Conservation (phyloP, 2,113 vertebrate species). For the Rhineura floridana region DNA sequence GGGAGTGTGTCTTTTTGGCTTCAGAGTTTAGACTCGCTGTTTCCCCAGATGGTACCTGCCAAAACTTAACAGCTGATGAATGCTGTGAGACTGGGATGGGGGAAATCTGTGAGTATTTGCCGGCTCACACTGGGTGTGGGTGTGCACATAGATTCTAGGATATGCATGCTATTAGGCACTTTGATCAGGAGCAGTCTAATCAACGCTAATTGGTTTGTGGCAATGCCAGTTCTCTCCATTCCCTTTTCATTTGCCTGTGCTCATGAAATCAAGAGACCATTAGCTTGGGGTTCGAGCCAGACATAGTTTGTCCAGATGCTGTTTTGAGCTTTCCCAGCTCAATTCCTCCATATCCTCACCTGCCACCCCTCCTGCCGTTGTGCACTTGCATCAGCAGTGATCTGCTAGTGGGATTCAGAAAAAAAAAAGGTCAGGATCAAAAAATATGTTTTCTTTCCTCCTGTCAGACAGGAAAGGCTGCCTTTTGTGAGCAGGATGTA, state of each 20-base stretch:
- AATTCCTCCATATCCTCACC: neutral
- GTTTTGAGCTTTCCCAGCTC: neutral
- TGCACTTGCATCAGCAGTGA: rapidly evolving
- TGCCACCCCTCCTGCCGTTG: neutral
- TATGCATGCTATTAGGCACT: neutral
- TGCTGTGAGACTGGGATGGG: neutral
- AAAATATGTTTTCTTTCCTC: neutral
- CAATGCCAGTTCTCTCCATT: constrained; percentile 14
- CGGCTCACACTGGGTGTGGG: neutral
- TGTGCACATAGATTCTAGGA: neutral
- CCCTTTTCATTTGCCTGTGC: constrained; percentile 23
- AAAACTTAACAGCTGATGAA: neutral
- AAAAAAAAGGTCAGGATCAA: neutral
- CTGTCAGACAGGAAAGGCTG: neutral
- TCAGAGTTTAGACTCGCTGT: neutral
- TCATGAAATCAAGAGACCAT: constrained; percentile 10
- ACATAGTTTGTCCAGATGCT: neutral
- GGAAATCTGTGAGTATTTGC: neutral
- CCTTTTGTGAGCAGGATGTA: neutral
- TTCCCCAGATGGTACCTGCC: neutral
- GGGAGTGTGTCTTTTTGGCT: neutral
- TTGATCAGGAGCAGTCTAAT: neutral
- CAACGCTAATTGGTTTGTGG: constrained; percentile 23
- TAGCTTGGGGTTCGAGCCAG: neutral
- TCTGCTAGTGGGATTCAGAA: neutral